These are phyloP conservation scores for Calephelis perditalis DNA, from an alignment of 2,888 invertebrate species.

Conservation along the genomic window DNA sequence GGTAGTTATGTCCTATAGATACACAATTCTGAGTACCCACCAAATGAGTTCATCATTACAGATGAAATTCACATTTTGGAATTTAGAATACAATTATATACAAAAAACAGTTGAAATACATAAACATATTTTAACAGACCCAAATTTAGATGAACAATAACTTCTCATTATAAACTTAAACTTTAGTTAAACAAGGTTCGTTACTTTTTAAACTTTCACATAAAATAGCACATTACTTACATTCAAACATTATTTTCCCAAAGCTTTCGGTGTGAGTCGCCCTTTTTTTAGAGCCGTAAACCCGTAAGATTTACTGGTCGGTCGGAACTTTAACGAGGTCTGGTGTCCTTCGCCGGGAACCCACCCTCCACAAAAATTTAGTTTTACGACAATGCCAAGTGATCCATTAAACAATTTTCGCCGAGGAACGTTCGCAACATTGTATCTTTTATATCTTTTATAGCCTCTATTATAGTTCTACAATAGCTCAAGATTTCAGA, in stretches of 20 bases:
- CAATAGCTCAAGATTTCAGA: slow-evolving; percentile 6
- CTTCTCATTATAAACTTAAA: background rate
- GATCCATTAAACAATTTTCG: slow-evolving; percentile 56
- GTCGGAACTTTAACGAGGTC: slow-evolving; percentile 66
- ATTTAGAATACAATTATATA: no score
- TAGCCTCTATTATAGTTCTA: slow-evolving; percentile 27
- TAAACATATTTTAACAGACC: background rate
- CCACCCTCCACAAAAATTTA: slow-evolving; percentile 51
- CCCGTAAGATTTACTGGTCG: slow-evolving; percentile 69
- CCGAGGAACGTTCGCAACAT: slow-evolving; percentile 37
- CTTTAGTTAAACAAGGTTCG: background rate
- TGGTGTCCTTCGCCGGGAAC: slow-evolving; percentile 39
- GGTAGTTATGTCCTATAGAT: no score
- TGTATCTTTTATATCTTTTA: slow-evolving; percentile 36
- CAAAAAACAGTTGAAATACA: no score
- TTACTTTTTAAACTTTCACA: background rate
- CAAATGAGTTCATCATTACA: no score
- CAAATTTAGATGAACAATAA: background rate
- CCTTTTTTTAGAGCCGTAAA: slow-evolving; percentile 70
- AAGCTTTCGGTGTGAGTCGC: slow-evolving; percentile 28
- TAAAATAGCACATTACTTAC: background rate
- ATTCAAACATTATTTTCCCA: slow-evolving; percentile 7
- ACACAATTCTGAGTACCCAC: no score
- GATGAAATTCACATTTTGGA: no score
- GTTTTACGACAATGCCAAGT: slow-evolving; percentile 63